phyloP scores from a whole-genome alignment of 2,888 invertebrate genomes.

The Metallyticus violacea region DNA sequence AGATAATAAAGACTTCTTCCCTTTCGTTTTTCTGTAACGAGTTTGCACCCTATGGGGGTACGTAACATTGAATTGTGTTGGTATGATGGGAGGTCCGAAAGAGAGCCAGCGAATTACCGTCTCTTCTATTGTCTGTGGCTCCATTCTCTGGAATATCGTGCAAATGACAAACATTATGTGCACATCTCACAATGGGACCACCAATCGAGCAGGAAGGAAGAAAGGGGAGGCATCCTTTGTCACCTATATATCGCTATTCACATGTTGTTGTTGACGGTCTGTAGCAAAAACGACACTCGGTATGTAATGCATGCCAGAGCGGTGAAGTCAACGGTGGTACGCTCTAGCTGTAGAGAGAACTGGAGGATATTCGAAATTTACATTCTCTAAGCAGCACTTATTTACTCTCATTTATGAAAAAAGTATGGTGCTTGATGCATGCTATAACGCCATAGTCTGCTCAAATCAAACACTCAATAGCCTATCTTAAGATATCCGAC shows the following conservation, averaged over 20 bases:
- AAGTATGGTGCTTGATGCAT: too few relatives aligned
- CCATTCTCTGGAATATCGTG: background rate
- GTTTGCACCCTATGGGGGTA: background rate
- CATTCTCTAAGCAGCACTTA: too few relatives aligned
- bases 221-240: background rate
- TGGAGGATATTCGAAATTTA: too few relatives aligned
- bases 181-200: background rate
- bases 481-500: too few relatives aligned
- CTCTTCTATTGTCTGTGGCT: background rate
- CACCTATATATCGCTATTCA: background rate
- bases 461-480: too few relatives aligned
- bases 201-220: background rate
- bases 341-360: too few relatives aligned
- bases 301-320: background rate
- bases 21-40: background rate
- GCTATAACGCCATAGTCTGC: too few relatives aligned
- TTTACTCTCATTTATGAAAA: too few relatives aligned
- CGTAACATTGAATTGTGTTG: background rate
- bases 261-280: background rate
- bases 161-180: constrained; percentile 14
- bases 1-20: background rate
- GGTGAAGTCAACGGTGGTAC: background rate
- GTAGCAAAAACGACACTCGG: background rate
- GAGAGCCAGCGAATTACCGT: background rate
- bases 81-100: background rate